Evolutionary conservation across 2,888 invertebrate species (phyloP).

Genomic region (Pemphredon lugubris): DNA sequence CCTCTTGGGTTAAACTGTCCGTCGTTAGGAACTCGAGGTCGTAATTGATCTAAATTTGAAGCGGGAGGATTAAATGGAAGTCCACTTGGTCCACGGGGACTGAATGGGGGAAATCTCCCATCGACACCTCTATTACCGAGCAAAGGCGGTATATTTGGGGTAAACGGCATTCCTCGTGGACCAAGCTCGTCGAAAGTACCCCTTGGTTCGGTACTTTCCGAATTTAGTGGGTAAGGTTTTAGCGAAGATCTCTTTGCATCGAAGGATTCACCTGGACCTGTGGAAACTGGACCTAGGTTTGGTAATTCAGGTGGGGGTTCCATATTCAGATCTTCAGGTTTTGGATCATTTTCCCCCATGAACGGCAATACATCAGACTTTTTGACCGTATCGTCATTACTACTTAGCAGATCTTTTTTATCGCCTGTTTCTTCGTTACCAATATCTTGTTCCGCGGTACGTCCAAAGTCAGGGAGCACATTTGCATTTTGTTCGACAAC

Average conservation of each 20-base stretch:
- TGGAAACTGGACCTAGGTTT: conserved; percentile 71
- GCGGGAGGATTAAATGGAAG: conserved; percentile 23
- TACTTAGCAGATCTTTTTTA: conserved; percentile 11
- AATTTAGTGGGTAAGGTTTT: conserved; percentile 26
- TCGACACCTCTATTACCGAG: conserved; percentile 51
- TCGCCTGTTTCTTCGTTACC: conserved; percentile 6
- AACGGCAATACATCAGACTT: conserved; percentile 74
- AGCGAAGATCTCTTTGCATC: conserved; percentile 33
- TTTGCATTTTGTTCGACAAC: conserved; percentile 12
- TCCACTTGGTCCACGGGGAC: conserved; percentile 25
- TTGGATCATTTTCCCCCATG: conserved; percentile 77
- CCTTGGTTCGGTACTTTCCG: conserved; percentile 39
- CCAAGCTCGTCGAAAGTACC: conserved; percentile 32
- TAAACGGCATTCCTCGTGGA: conserved; percentile 46
- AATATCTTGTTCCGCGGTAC: conserved; percentile 13
- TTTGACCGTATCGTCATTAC: conserved; percentile 23
- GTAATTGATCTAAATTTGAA: conserved; percentile 20
- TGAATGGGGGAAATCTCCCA: conserved; percentile 39
- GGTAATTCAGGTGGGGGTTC: conserved; percentile 77
- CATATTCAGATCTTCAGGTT: conserved; percentile 77
- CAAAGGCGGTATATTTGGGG: conserved; percentile 44
- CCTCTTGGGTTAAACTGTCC: conserved; percentile 12
- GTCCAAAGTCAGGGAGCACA: neutral
- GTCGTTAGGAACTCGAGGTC: conserved; percentile 10
- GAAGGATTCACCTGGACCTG: conserved; percentile 31